Percentiles rank a stretch among this genome's conserved stretches.
phyloP scores from a whole-genome alignment of 1,140 invertebrate genomes.

The Cyclargus thomasi region DNA sequence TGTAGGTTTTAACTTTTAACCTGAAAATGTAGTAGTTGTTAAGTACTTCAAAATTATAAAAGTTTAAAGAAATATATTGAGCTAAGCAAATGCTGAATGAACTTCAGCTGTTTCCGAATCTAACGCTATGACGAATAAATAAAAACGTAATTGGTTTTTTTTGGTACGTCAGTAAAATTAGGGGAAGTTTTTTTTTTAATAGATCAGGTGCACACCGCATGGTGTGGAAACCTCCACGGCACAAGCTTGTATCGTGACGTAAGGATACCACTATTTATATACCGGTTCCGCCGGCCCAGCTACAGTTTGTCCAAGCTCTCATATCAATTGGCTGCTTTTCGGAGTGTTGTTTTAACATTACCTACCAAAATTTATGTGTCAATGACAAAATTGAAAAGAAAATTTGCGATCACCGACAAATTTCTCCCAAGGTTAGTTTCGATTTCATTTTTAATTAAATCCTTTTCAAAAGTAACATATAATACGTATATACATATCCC shows the following conservation, averaged over 20 bases:
- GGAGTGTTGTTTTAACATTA: slow-evolving; percentile 54
- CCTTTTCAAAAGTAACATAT: too few species aligned
- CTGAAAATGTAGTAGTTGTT: too few species aligned
- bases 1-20: too few species aligned
- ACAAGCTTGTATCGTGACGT: slow-evolving; percentile 25
- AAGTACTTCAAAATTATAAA: too few species aligned
- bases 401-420: slow-evolving; percentile 71
- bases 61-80: too few species aligned
- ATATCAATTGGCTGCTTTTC: slow-evolving; percentile 43
- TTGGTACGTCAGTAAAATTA: too few species aligned
- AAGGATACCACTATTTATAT: slow-evolving; percentile 47
- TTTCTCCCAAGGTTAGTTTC: slow-evolving; percentile 70
- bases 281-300: slow-evolving; percentile 24
- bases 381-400: slow-evolving; percentile 75
- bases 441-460: neutral
- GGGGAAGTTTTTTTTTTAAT: neutral
- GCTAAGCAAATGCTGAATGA: too few species aligned
- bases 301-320: slow-evolving; percentile 40
- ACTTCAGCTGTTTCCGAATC: too few species aligned
- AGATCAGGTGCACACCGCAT: slow-evolving; percentile 4
- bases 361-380: slow-evolving; percentile 66
- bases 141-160: neutral
- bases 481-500: too few species aligned
- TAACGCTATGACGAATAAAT: too few species aligned
- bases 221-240: neutral